Evolutionary conservation across 2,888 invertebrate genomes (phyloP), one percentile per base, ranked within the genome.

Genomic region (Pandemis corylana): DNA sequence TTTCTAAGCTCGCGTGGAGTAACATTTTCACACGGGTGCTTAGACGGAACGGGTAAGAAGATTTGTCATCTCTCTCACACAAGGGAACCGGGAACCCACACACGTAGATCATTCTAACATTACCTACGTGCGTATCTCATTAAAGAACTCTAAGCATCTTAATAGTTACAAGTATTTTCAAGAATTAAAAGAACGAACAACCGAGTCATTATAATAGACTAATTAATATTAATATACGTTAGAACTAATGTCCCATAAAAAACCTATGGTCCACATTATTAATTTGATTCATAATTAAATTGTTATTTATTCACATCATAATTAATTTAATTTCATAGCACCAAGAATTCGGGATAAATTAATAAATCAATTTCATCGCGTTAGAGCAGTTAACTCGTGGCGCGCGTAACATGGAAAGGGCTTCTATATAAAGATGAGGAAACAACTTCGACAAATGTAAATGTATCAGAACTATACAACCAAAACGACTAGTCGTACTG

Each of bases 71-170:
- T 78, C 77, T 76, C 68, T 77, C 71, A 63, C 67, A 65, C 75
- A 49, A 68, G 74, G 69, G 69, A 72, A 64, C 71, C 65, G 74
- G 78, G 78, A 79, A 78, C 78, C 77, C 81, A 81, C 78, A 81
- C 80, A 79, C 59, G 56, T 74, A 53, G 70, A 51, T 46, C 20
- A 36, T 36, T 51, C 53, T 61, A 66, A 71, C 44, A 56, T 46
- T n/a, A 13, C 42, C 6, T 20, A 13, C 10, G 56, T 71, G 53
- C 65, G 53, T 69, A 66, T 70, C 12, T 65, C n/a, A n/a, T 42
- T 12, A n/a, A 42, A 46, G 6, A 36, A 12, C 13, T 36, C 0
- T 41, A n/a, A 13, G 28, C 6, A 66, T 36, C 36, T 12, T 20
- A 28, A 28, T 7, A 28, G 6, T 15, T 59, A 7, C 20, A 7